phyloP scores from a whole-genome alignment of 1,140 invertebrate genomes.

The Eumeta japonica region DNA sequence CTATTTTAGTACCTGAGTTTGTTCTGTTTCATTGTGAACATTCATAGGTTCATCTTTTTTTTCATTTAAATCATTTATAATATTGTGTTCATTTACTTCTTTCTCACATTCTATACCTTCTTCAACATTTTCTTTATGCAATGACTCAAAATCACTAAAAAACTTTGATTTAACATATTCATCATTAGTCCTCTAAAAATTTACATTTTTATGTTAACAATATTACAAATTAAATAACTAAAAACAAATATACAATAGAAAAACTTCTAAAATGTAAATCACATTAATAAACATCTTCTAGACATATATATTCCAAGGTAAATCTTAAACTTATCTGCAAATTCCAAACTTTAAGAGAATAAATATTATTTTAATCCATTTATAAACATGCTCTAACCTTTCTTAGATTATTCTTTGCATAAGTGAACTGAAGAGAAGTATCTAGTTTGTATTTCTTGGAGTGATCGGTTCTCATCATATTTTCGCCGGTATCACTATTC shows the following conservation, averaged over 20 bases:
- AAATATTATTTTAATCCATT: not conserved
- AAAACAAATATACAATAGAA: not conserved
- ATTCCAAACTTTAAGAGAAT: not conserved
- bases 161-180: slow-evolving; percentile 25
- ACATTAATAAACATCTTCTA: not conserved
- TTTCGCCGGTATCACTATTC: not conserved
- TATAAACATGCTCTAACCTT: not conserved
- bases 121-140: too few relatives aligned
- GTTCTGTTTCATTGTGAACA: too few relatives aligned
- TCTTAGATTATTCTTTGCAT: slow-evolving; percentile 33
- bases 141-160: too few relatives aligned
- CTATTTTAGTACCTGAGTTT: too few relatives aligned
- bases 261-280: not conserved
- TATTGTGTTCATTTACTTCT: too few relatives aligned
- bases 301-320: too few relatives aligned
- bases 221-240: not conserved
- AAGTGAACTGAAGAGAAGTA: slow-evolving; percentile 37
- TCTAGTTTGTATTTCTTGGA: slow-evolving; percentile 38
- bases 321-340: not conserved
- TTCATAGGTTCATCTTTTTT: slow-evolving; percentile 4
- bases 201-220: too few relatives aligned
- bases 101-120: too few relatives aligned
- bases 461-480: slow-evolving; percentile 7
- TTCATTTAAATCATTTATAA: too few relatives aligned
- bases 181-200: slow-evolving; percentile 23